phyloP scores from a whole-genome alignment of 2,888 invertebrate species.

The Teleiodes luculella region DNA sequence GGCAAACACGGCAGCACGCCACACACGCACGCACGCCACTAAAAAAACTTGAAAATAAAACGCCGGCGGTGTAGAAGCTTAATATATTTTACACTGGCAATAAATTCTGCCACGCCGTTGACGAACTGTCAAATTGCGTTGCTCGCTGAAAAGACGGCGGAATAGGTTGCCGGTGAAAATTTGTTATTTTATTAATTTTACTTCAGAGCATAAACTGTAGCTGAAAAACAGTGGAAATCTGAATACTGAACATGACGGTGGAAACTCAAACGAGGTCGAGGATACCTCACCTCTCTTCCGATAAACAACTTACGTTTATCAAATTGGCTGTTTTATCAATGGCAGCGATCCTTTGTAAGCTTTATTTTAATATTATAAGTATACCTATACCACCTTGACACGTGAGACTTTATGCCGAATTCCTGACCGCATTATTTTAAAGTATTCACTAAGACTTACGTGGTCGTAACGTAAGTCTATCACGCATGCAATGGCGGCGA shows the following conservation, averaged over 20 bases:
- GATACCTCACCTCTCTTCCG: slow-evolving; percentile 64
- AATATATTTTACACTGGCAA: slow-evolving; percentile 32
- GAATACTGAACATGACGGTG: slow-evolving; percentile 53
- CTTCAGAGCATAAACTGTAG: slow-evolving; percentile 35
- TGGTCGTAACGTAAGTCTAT: slow-evolving; percentile 35
- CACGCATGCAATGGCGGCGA: slow-evolving; percentile 28
- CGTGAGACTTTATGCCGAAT: background rate
- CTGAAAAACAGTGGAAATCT: slow-evolving; percentile 23
- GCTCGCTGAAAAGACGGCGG: slow-evolving; percentile 27
- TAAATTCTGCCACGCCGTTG: slow-evolving; percentile 57
- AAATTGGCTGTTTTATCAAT: slow-evolving; percentile 92
- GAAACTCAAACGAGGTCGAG: slow-evolving; percentile 58
- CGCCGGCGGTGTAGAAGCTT: no score
- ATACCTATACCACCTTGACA: background rate
- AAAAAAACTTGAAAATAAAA: no score
- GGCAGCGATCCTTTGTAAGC: slow-evolving; percentile 95
- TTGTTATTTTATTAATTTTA: slow-evolving; percentile 28
- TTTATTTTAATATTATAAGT: slow-evolving; percentile 22
- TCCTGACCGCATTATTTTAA: background rate
- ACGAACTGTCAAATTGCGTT: slow-evolving; percentile 50
- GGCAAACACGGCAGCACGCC: no score
- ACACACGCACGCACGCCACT: no score
- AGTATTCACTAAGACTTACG: slow-evolving; percentile 35
- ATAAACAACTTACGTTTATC: slow-evolving; percentile 75
- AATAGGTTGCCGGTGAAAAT: slow-evolving; percentile 68